Percentiles rank a stretch among this genome's conserved stretches.
Evolutionary conservation across 2,888 invertebrate genomes (phyloP).

Genomic region (Cinara cedri): DNA sequence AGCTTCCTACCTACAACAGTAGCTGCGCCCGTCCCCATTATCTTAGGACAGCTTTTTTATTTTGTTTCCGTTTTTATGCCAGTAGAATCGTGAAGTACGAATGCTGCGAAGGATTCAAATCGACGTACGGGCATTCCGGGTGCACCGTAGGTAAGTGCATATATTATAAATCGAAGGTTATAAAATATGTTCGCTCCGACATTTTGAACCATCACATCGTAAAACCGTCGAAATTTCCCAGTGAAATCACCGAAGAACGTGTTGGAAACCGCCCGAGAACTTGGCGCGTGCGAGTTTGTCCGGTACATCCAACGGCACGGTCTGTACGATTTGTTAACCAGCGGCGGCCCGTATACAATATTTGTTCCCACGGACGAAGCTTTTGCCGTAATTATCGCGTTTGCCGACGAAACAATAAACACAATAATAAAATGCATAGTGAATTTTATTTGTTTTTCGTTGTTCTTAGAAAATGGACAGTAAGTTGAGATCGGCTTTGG

Average conservation of each 20-base stretch:
- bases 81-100: constrained; percentile 64
- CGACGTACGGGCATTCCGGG: constrained; percentile 63
- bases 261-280: constrained; percentile 64
- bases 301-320: constrained; percentile 63
- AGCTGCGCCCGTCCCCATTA: no score
- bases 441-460: background rate
- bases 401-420: background rate
- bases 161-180: background rate
- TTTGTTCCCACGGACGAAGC: constrained; percentile 88
- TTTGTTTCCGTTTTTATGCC: background rate
- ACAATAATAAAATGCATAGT: background rate
- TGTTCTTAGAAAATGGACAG: constrained; percentile 58
- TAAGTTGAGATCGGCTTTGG: constrained; percentile 60
- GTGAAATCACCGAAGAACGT: constrained; percentile 65
- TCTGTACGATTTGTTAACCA: constrained; percentile 62
- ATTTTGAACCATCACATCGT: no score
- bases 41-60: no score
- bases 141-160: constrained; percentile 65
- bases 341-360: constrained; percentile 78
- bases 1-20: no score
- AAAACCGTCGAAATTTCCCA: constrained; percentile 59
- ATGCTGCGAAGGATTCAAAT: constrained; percentile 66
- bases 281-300: constrained; percentile 64
- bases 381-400: constrained; percentile 66
- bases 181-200: background rate